Percentiles rank a stretch among this genome's conserved stretches.
Conservation (phyloP, 2,113 vertebrate genomes). For the Indicator maculatus region DNA sequence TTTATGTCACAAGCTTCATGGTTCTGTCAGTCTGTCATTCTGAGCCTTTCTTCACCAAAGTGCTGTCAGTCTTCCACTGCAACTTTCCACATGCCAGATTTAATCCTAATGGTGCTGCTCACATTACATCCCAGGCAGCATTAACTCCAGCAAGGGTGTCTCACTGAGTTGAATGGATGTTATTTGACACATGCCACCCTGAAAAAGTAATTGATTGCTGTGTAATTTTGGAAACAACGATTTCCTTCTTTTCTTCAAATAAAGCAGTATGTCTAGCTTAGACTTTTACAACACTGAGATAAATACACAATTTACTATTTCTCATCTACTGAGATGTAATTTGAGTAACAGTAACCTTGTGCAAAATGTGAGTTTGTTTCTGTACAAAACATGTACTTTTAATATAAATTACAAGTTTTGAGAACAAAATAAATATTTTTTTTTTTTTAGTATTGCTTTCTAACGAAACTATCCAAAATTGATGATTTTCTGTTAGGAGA, state of each 20-base stretch:
- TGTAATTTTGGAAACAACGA: background rate
- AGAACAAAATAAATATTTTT: background rate
- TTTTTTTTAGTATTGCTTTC: background rate
- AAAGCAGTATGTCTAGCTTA: background rate
- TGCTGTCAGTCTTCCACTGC: constrained; percentile 34
- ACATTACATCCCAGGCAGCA: background rate
- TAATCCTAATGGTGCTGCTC: background rate
- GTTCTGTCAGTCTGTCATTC: constrained; percentile 17
- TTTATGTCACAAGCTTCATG: background rate
- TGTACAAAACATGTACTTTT: background rate
- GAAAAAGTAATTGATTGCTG: background rate
- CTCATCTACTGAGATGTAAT: background rate
- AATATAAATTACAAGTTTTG: background rate
- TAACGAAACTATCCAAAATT: background rate
- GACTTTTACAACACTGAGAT: background rate
- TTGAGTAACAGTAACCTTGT: background rate
- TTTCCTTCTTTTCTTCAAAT: background rate
- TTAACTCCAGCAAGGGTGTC: background rate
- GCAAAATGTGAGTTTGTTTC: background rate
- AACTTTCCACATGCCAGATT: background rate
- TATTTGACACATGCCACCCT: background rate
- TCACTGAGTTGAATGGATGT: background rate
- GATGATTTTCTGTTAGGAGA: background rate
- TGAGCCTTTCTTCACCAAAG: background rate
- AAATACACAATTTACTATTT: background rate